phyloP scores from a whole-genome alignment of 2,113 vertebrate species.

The Fregata magnificens region DNA sequence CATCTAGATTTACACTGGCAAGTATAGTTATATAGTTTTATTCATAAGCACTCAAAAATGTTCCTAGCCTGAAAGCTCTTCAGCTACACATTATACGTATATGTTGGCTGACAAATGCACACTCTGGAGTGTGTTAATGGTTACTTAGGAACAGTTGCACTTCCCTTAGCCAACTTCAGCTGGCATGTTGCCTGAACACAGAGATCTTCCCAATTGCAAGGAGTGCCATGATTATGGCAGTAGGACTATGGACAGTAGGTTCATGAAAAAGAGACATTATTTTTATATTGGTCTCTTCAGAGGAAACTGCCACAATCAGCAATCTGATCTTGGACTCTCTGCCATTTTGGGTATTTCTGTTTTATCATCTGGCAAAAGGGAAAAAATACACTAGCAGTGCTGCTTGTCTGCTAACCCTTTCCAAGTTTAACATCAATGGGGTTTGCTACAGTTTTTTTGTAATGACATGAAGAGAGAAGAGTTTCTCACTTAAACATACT shows the following conservation, averaged over 20 bases:
- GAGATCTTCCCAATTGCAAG: background rate
- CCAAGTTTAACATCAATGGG: slow-evolving; percentile 25
- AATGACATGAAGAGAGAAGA: background rate
- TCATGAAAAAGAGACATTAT: background rate
- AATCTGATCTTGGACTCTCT: background rate
- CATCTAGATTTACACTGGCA: background rate
- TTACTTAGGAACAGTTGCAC: background rate
- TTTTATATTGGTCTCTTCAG: background rate
- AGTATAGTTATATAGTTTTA: background rate
- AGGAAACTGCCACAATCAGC: background rate
- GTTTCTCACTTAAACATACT: background rate
- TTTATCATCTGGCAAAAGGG: slow-evolving; percentile 3
- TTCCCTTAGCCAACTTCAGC: background rate
- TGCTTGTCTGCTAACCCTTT: background rate
- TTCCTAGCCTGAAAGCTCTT: background rate
- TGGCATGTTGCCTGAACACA: background rate
- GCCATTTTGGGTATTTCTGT: background rate
- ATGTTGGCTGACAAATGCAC: background rate
- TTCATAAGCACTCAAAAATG: background rate
- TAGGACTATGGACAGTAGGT: background rate
- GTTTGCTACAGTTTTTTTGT: slow-evolving; percentile 14
- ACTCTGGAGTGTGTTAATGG: background rate
- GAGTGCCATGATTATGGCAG: background rate
- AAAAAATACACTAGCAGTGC: background rate
- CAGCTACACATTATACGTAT: background rate